Evolutionary conservation across 2,797 vertebrate species (phyloP).

Genomic region (Oreochromis grahami): DNA sequence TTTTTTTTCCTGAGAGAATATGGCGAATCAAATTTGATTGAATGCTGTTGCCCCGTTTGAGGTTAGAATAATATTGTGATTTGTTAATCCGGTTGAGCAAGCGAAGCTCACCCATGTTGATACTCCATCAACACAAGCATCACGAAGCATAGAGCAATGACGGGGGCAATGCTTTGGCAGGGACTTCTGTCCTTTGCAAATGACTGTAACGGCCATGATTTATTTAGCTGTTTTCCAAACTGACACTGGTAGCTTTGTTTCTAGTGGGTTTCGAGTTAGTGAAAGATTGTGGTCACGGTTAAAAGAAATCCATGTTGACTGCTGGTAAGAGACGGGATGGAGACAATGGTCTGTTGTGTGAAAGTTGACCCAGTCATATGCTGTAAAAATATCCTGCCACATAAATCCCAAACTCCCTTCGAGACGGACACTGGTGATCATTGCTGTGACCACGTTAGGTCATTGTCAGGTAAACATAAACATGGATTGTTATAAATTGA

Average conservation of each 20-base stretch:
- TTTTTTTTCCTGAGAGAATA: background rate
- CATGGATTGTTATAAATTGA: background rate
- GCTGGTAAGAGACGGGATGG: background rate
- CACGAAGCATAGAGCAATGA: background rate
- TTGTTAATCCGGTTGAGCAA: background rate
- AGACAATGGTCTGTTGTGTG: background rate
- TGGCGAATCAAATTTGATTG: background rate
- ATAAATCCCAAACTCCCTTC: background rate
- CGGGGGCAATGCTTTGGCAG: background rate
- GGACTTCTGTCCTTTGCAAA: background rate
- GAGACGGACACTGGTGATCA: background rate
- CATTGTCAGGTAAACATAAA: background rate
- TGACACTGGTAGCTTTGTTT: background rate
- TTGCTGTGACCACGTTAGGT: background rate
- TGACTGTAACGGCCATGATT: background rate
- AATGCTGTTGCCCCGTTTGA: background rate
- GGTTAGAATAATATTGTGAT: slow-evolving; percentile 9
- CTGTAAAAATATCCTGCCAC: background rate
- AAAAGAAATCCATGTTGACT: background rate
- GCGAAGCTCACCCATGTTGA: background rate
- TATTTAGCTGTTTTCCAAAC: background rate
- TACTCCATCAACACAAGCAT: background rate
- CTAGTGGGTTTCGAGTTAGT: background rate
- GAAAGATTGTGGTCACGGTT: background rate
- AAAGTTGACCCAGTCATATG: background rate